phyloP scores from a whole-genome alignment of 92 coral and sea anemone species.

The Porites cylindrica region DNA sequence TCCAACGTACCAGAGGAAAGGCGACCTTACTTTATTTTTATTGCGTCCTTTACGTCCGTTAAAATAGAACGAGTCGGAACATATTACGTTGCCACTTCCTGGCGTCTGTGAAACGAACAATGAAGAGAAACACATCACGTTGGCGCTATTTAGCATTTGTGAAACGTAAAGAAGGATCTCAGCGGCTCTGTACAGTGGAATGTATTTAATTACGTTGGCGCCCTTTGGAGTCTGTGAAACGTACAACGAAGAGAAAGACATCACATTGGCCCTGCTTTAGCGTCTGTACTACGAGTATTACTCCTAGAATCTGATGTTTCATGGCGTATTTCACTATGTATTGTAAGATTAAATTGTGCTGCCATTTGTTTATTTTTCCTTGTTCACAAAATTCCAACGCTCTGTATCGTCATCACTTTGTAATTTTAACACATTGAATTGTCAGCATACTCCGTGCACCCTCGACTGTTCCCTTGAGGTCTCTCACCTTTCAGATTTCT shows the following conservation, averaged over 20 bases:
- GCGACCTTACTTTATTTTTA: too few relatives aligned
- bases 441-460: too few relatives aligned
- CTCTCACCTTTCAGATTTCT: too few relatives aligned
- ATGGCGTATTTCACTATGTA: neutral
- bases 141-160: neutral
- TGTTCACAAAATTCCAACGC: too few relatives aligned
- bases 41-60: neutral
- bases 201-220: constrained; percentile 1
- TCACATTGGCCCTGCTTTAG: constrained; percentile 30
- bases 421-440: too few relatives aligned
- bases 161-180: neutral
- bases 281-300: constrained; percentile 22
- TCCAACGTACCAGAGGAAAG: constrained; percentile 22
- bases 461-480: too few relatives aligned
- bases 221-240: constrained; percentile 34
- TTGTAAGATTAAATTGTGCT: neutral
- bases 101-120: constrained; percentile 31
- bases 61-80: neutral
- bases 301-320: neutral
- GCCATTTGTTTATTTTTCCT: neutral
- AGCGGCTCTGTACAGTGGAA: too few relatives aligned
- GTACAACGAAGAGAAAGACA: neutral
- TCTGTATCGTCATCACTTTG: too few relatives aligned
- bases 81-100: constrained; percentile 9
- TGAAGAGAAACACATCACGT: neutral